Evolutionary conservation across 2,113 vertebrate genomes (phyloP).

Genomic region (Orycteropus afer): DNA sequence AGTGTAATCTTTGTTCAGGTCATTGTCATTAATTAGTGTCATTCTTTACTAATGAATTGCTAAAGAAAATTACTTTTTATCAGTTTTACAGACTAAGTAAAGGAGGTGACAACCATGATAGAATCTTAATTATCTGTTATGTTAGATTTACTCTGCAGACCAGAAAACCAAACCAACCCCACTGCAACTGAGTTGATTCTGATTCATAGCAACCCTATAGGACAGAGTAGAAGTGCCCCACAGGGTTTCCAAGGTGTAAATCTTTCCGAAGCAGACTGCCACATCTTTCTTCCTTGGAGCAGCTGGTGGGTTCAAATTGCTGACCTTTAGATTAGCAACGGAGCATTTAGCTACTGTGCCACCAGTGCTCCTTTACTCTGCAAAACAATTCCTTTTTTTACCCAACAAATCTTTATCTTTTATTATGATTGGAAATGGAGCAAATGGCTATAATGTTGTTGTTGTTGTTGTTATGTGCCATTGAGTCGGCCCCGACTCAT

Average conservation of each 20-base stretch:
- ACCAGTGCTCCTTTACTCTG: not conserved
- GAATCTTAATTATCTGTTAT: conserved; percentile 28
- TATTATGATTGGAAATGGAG: conserved; percentile 4
- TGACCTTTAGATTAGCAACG: no score
- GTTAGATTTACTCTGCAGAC: not conserved
- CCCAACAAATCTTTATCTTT: not conserved
- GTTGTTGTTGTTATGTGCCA: no score
- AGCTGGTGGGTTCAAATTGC: no score
- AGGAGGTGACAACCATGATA: not conserved
- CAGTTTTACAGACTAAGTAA: conserved; percentile 44
- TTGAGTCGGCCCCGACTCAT: no score
- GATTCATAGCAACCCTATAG: not conserved
- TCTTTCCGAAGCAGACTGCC: no score
- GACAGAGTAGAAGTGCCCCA: not conserved
- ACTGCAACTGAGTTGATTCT: not conserved
- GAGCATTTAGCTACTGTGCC: not conserved
- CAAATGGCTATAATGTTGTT: not conserved
- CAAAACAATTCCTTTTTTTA: not conserved
- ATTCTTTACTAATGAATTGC: conserved; percentile 47
- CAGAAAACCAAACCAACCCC: not conserved
- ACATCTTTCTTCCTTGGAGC: no score
- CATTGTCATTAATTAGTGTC: not conserved
- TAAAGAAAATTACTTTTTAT: conserved; percentile 4
- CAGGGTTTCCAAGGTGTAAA: not conserved
- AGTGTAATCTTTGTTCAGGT: not conserved